A percentile compares a stretch with the other conserved stretches of the same genome.
phyloP scores from a whole-genome alignment of 2,113 vertebrate species.

The Paramisgurnus dabryanus region DNA sequence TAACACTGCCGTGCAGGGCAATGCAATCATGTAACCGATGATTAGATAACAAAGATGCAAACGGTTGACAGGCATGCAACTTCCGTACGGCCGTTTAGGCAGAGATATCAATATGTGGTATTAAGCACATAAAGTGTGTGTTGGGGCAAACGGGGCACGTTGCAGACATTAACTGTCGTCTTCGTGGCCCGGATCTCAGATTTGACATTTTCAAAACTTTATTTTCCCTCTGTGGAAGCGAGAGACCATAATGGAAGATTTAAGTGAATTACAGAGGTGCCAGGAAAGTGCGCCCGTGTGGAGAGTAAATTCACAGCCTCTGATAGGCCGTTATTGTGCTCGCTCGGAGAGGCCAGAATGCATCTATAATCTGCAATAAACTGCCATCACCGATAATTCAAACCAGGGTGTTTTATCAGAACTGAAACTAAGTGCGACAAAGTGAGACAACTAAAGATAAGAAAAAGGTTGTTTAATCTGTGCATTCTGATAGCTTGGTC shows the following conservation, averaged over 20 bases:
- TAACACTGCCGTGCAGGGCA: neutral
- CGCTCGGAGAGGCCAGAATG: conserved; percentile 13
- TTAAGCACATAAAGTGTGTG: neutral
- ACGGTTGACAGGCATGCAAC: neutral
- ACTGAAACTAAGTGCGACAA: neutral
- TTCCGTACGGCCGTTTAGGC: conserved; percentile 3
- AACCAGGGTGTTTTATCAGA: conserved; percentile 12
- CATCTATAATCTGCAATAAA: conserved; percentile 32
- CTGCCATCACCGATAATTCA: neutral
- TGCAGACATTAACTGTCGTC: conserved; percentile 1
- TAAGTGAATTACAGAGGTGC: conserved; percentile 23
- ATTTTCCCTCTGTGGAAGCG: neutral
- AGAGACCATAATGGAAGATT: conserved; percentile 27
- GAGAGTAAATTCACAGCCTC: conserved; percentile 21
- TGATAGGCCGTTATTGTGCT: conserved; percentile 19
- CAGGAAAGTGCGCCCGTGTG: neutral
- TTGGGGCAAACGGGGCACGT: neutral
- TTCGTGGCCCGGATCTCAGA: neutral
- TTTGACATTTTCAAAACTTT: conserved; percentile 36
- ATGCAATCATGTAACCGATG: neutral
- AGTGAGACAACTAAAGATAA: neutral
- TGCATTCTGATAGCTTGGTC: neutral
- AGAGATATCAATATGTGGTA: conserved; percentile 14
- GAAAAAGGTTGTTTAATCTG: neutral
- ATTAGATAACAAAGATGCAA: conserved; percentile 14